phyloP scores from a whole-genome alignment of 2,888 invertebrate species.

The Nephrotoma flavescens region DNA sequence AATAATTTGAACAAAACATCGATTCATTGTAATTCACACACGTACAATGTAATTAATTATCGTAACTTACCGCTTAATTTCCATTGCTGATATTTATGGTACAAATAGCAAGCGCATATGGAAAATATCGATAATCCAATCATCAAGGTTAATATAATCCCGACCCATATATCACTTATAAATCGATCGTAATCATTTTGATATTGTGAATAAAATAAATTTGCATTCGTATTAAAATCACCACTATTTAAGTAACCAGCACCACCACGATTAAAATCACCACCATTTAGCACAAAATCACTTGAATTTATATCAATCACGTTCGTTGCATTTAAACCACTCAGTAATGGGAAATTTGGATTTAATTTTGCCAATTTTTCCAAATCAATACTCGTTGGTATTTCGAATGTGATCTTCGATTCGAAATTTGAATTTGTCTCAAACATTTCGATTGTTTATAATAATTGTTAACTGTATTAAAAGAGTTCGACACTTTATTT shows the following conservation, averaged over 20 bases:
- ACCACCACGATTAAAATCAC: conserved; percentile 2
- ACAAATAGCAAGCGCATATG: conserved; percentile 45
- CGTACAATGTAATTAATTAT: neutral
- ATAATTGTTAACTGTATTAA: neutral
- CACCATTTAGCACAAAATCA: neutral
- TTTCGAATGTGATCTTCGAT: conserved; percentile 25
- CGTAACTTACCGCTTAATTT: conserved; percentile 39
- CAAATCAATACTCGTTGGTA: conserved; percentile 25
- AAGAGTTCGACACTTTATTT: neutral
- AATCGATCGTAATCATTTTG: conserved; percentile 40
- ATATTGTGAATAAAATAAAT: conserved; percentile 18
- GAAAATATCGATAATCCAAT: conserved; percentile 45
- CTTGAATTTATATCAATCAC: neutral
- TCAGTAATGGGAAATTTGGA: neutral
- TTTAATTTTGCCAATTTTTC: conserved; percentile 12
- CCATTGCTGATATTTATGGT: conserved; percentile 49
- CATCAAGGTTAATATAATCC: conserved; percentile 43
- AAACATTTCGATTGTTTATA: neutral
- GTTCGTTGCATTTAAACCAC: neutral
- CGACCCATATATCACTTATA: conserved; percentile 48
- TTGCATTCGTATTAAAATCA: conserved; percentile 10
- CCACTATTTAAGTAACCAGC: neutral
- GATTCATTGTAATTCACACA: neutral
- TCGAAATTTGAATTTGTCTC: conserved; percentile 14
- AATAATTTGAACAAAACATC: neutral